Percentiles rank a stretch among this genome's conserved stretches.
phyloP scores from a whole-genome alignment of 1,140 invertebrate species.

The Brachionus rotundiformis region DNA sequence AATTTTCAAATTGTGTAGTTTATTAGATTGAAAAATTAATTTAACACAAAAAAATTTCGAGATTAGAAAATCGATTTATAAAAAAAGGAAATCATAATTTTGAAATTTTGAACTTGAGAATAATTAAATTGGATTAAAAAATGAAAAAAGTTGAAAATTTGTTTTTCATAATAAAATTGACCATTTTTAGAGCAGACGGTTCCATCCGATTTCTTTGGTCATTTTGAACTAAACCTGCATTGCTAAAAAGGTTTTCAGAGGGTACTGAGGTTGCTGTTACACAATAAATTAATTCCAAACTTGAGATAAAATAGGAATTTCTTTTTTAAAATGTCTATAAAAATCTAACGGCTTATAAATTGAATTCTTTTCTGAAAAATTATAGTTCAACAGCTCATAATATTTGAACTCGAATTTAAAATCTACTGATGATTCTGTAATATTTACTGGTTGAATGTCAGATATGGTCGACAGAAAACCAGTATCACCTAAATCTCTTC shows the following conservation, averaged over 20 bases:
- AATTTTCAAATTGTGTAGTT: too few relatives aligned
- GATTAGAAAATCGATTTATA: too few relatives aligned
- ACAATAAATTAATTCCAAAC: neutral
- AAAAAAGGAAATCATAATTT: neutral
- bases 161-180: too few relatives aligned
- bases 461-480: neutral
- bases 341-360: neutral
- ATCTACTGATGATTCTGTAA: neutral
- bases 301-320: neutral
- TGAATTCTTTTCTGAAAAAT: neutral
- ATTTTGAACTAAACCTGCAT: neutral
- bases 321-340: too few relatives aligned
- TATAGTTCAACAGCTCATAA: neutral
- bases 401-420: neutral
- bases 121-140: too few relatives aligned
- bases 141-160: too few relatives aligned
- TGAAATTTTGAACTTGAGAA: too few relatives aligned
- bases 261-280: neutral
- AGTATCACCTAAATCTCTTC: neutral
- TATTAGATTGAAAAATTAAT: too few relatives aligned
- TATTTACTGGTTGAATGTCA: neutral
- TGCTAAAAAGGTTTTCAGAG: neutral
- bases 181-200: too few relatives aligned
- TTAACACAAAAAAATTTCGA: too few relatives aligned
- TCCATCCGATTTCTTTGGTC: neutral